Evolutionary conservation across 2,888 invertebrate genomes (phyloP).

Genomic region (Drosophila setosimentum): DNA sequence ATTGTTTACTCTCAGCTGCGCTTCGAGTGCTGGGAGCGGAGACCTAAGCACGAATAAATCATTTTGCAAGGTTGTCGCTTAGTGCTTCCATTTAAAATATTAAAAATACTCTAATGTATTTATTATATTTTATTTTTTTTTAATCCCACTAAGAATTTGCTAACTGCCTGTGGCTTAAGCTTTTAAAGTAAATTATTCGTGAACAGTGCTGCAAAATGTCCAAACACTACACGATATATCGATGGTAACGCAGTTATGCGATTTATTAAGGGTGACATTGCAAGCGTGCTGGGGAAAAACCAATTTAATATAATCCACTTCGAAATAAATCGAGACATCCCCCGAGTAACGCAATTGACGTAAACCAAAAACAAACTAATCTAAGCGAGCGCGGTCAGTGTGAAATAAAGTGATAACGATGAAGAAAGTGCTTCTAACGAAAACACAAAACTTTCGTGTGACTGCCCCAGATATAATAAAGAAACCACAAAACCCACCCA

Average conservation of each 20-base stretch:
- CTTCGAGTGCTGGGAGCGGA: not conserved
- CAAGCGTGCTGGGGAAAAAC: slow-evolving; percentile 68
- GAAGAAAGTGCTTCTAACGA: slow-evolving; percentile 73
- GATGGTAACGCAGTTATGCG: slow-evolving; percentile 8
- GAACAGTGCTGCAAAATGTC: slow-evolving; percentile 19
- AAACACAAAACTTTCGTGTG: slow-evolving; percentile 48
- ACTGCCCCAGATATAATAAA: slow-evolving; percentile 30
- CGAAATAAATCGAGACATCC: slow-evolving; percentile 36
- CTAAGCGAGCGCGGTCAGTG: not conserved
- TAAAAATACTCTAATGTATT: not conserved
- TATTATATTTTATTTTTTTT: not conserved
- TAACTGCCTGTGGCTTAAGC: not conserved
- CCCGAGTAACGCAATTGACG: slow-evolving; percentile 20
- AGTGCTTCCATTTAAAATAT: not conserved
- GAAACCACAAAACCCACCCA: slow-evolving; percentile 24
- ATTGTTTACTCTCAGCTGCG: not conserved
- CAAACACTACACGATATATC: not conserved
- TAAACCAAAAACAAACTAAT: not conserved
- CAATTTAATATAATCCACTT: slow-evolving; percentile 44
- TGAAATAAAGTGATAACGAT: slow-evolving; percentile 28
- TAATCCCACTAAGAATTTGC: not conserved
- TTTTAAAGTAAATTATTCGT: not conserved
- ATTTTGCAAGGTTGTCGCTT: not conserved
- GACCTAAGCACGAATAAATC: not conserved
- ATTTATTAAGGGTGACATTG: slow-evolving; percentile 11